Conservation (phyloP, 1,140 invertebrate species). For the Druon quercuslanigerum region DNA sequence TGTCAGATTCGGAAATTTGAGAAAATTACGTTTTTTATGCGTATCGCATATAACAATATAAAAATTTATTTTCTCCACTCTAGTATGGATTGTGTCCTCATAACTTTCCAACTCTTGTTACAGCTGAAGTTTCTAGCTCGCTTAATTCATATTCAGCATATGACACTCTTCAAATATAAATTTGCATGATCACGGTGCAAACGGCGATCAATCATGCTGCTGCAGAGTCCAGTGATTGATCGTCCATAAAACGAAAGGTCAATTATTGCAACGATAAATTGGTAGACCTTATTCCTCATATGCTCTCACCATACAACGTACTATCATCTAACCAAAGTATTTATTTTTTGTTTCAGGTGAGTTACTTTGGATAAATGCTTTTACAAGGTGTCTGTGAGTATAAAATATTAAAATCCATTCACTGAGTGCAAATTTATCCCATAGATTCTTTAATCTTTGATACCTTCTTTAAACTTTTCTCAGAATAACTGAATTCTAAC, state of each 20-base stretch:
- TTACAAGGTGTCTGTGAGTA: neutral
- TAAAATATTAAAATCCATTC: no score
- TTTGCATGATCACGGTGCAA: conserved; percentile 28
- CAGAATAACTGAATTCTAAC: no score
- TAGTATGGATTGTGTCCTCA: conserved; percentile 7
- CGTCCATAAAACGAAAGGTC: conserved; percentile 20
- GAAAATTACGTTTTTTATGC: no score
- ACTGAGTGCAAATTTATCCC: no score
- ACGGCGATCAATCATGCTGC: conserved; percentile 20
- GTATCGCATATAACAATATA: neutral
- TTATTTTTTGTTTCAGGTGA: conserved; percentile 18
- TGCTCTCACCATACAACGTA: neutral
- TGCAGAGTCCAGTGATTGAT: conserved; percentile 12
- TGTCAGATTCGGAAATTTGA: no score
- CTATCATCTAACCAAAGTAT: neutral
- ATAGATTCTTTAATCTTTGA: no score
- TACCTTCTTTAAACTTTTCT: no score
- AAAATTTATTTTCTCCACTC: neutral
- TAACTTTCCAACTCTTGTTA: conserved; percentile 1
- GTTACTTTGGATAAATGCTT: neutral
- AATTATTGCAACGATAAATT: neutral
- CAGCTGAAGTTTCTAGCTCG: neutral
- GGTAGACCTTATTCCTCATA: neutral
- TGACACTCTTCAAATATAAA: conserved; percentile 28
- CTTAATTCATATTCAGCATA: conserved; percentile 12